Base-by-base conservation (phyloP, 2,888 invertebrate genomes). In the Phania funesta region DNA sequence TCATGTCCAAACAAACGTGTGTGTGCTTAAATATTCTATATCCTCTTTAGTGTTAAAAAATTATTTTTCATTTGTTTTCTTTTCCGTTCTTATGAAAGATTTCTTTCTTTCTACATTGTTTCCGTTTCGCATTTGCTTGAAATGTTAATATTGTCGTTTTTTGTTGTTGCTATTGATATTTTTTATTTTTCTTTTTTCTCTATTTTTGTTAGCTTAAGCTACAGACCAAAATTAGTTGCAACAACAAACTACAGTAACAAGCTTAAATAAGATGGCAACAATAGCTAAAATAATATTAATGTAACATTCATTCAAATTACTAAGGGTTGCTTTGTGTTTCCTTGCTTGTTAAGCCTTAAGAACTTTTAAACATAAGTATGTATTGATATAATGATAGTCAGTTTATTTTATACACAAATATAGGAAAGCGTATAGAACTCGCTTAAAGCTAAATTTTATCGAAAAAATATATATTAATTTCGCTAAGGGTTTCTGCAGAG, bases 61-160 rank as follows among this genome's bases (percentile, higher is more conserved):
- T 80, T 62, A 73, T 80, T 83, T 80, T n/a, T 83, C 76, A 80
- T 83, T 80, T 80, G 73, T 80, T 73, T 83, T 73, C 73, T 74
- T 80, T 76, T 83, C 73, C 76, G 76, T 56, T 79, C 71, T 73
- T 79, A 62, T 80, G 50, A 80, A 83, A 73, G 50, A 76, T 76
- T 80, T 73, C 73, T 64, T 67, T 67, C 80, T 76, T 79, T 83
- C 71, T 80, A 80, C 76, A 80, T 80, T 83, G 76, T 80, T 79
- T 83, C 80, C 80, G 80, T 73, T 80, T 83, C 68, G 71, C 73
- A 83, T 76, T 80, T 80, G 76, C 80, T 76, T 48, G 68, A 73
- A 80, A 75, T 82, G 78, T 75, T 82, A 52, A 82, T 70, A 46
- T 70, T 82, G 3, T 24, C 18, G 16, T 18, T n/a, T n/a, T n/a